A percentile compares a stretch with the other conserved stretches of the same genome.
phyloP scores from a whole-genome alignment of 1,140 invertebrate species.

The Pomacea maculata region DNA sequence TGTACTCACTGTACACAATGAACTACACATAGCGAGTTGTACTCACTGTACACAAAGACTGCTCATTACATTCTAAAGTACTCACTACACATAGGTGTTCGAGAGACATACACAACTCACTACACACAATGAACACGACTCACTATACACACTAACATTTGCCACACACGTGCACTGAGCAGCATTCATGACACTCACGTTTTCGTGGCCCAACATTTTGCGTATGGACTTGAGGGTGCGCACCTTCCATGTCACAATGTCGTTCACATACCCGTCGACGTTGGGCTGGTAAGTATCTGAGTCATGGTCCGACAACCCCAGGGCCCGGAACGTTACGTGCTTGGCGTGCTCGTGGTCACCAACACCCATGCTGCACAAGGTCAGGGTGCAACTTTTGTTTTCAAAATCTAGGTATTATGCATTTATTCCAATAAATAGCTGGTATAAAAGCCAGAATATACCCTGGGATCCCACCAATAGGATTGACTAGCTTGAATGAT shows the following conservation, averaged over 20 bases:
- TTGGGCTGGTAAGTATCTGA: constrained; percentile 12
- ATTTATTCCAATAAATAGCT: neutral
- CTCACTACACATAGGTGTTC: too few species aligned
- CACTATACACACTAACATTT: too few species aligned
- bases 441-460: neutral
- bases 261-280: constrained; percentile 7
- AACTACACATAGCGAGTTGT: too few species aligned
- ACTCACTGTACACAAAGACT: too few species aligned
- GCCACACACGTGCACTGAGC: too few species aligned
- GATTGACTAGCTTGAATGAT: too few species aligned
- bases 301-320: constrained; percentile 11
- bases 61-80: too few species aligned
- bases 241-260: constrained; percentile 14
- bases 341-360: constrained; percentile 4
- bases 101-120: too few species aligned
- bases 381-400: neutral
- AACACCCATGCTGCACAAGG: constrained; percentile 18
- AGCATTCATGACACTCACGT: constrained; percentile 3
- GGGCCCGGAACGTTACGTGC: constrained; percentile 10
- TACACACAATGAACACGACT: too few species aligned
- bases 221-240: constrained; percentile 16
- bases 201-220: constrained; percentile 21
- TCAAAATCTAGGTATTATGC: neutral
- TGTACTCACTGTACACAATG: too few species aligned
- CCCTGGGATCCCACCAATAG: neutral